Conservation (phyloP, 2,113 vertebrate genomes). For the Aythya baeri region DNA sequence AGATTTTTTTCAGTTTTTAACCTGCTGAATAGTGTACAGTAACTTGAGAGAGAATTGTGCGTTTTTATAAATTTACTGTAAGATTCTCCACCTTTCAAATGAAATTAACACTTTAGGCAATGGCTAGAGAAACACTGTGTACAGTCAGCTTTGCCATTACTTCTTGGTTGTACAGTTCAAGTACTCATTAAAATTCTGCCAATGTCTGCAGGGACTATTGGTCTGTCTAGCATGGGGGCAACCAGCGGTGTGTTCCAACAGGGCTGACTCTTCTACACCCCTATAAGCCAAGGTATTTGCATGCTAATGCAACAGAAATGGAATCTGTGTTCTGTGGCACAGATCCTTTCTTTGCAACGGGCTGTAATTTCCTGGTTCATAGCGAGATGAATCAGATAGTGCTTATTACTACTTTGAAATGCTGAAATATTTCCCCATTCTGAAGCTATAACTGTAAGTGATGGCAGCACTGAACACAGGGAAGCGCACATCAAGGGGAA, state of each 20-base stretch:
- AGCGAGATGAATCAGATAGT: neutral
- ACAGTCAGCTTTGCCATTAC: constrained; percentile 27
- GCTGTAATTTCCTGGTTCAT: neutral
- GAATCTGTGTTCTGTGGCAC: accelerated
- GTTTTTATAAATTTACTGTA: constrained; percentile 73
- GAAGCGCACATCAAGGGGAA: accelerated
- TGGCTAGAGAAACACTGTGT: neutral
- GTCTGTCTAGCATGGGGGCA: neutral
- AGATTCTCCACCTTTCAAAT: constrained; percentile 60
- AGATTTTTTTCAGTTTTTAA: constrained; percentile 63
- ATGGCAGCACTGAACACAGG: neutral
- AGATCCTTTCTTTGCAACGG: neutral
- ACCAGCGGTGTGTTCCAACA: accelerated
- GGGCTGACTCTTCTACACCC: neutral
- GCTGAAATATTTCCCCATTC: neutral
- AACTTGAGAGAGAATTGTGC: constrained; percentile 63
- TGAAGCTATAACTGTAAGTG: neutral
- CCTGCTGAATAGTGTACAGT: constrained; percentile 79
- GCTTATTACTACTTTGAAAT: neutral
- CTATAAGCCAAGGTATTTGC: accelerated
- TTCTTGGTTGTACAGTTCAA: constrained; percentile 57
- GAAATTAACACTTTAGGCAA: neutral
- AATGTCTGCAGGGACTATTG: neutral
- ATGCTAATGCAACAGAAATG: accelerated
- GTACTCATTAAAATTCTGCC: constrained; percentile 70